Base-by-base conservation (phyloP, 2,888 invertebrate species). In the Aspidiotus rigidus region DNA sequence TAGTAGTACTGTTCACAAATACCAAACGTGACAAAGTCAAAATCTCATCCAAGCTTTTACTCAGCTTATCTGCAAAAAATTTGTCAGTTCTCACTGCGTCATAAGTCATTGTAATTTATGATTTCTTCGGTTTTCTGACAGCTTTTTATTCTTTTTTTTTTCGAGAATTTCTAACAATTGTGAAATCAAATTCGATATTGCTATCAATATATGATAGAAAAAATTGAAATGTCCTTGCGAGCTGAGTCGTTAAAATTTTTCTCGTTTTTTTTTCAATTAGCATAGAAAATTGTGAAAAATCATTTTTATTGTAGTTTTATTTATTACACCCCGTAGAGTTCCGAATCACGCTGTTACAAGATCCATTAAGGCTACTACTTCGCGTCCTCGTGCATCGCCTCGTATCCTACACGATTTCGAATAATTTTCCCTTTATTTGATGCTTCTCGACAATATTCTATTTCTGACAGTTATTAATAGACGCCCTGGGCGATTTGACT, bases 381-480 rank as follows among this genome's bases (percentile, higher is more conserved):
- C 59, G 66, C 66, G 59, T 66, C 59, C 56, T 66, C 28, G 28
- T 28, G 28, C 28, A 66, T 66, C 59, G 53, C 44, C 59, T 44
- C 59, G 66, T 66, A 66, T 64, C 59, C 59, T 59, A 57, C 60
- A 66, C 66, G 66, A 59, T 66, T 66, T 66, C 49, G 66, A 66
- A 66, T 66, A 66, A 66, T 66, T 66, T 66, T 44, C 66, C 28
- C 49, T 66, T 66, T 66, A 66, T 66, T 66, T 66, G 66, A 66
- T 66, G 66, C 59, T 66, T 66, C 66, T 66, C 66, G 66, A 66
- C 66, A 66, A 66, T 66, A 66, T 66, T 66, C 66, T 66, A 66
- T 66, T 66, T 66, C 66, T 66, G 66, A 66, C 66, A 66, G 66
- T 66, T 66, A 66, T 66, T 66, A 66, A 66, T 66, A 66, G 66